Evolutionary conservation across 2,113 vertebrate genomes (phyloP), one percentile per base, ranked within the genome.

Genomic region (Pyrgilauda ruficollis): DNA sequence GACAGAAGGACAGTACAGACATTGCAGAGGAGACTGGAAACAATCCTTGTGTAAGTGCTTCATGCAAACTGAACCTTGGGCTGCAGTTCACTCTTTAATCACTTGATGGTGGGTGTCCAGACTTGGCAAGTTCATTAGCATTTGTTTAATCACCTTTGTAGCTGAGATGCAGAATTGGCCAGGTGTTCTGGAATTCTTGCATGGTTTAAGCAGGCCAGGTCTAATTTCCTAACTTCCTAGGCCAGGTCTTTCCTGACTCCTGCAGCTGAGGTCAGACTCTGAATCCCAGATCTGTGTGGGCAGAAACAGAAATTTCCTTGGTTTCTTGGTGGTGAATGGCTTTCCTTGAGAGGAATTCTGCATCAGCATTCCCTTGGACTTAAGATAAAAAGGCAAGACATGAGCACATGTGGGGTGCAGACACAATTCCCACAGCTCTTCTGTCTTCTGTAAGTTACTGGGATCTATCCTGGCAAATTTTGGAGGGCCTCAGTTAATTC

Each of bases 81-180:
- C 17, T 39, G 55, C 13, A 62, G 15, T 13, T 81, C 6, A 3
- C 11, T 41, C 72, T 27, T n/a, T 17, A 43, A 18, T 46, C 23
- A 9, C 28, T 56, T 31, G 4, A 2, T 2, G 0, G 3, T 49
- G 41, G 3, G 1, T 44, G 50, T 62, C 78, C 37, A 56, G 50
- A 43, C 58, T 35, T 64, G 5, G 14, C 35, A 59, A 35, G 28
- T 53, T 44, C 33, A 5, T 63, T 20, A 22, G 4, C 27, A 21
- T 52, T 84, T 37, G 14, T 39, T 28, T 37, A 62, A 28, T 35
- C 22, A 31, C 7, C 24, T 90, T 59, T 53, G 39, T 11, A 28
- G 52, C 39, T 39, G 7, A 50, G 39, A 10, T 75, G 53, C 7
- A 61, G 2, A 10, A 56, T 9, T 67, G 43, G 10, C 18, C 5